Evolutionary conservation across 1,140 invertebrate genomes (phyloP), one percentile per base, ranked within the genome.

Genomic region (Coelopa frigida): DNA sequence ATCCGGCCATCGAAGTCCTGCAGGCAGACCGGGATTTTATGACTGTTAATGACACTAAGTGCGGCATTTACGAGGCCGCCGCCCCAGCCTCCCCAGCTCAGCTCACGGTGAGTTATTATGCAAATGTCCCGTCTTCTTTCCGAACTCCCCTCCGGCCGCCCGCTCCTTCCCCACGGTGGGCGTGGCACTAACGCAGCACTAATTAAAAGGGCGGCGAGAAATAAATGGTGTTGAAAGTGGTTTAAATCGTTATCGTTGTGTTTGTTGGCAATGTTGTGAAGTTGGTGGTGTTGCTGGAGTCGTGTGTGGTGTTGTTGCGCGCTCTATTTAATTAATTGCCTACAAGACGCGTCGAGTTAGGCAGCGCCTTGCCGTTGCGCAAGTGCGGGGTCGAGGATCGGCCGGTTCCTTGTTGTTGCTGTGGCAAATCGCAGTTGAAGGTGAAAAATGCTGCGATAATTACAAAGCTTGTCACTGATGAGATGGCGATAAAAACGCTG

Each of bases 381-480:
- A n/a, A n/a, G n/a, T n/a, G n/a, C n/a, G n/a, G n/a, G n/a, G n/a
- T n/a, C n/a, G n/a, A n/a, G n/a, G n/a, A n/a, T 29, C 27, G 27
- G 7, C n/a, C n/a, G 7, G 7, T 29, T 29, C n/a, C n/a, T 29
- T 29, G 27, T 7, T 29, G 27, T 29, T 29, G 27, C 27, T 8
- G 7, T 18, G 22, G 18, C 36, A 21, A 40, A 35, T 33, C 36
- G 36, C 33, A 40, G 17, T 43, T 32, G 32, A 31, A 36, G 29
- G 32, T 48, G 40, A 48, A 42, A 43, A 48, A 48, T 48, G 40
- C 23, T 27, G 29, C 44, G 46, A 48, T 48, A 48, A 48, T 48
- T 36, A 40, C 23, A 33, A 41, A 41, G 38, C 31, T 26, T 48
- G 46, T 48, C 21, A 23, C 46, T 41, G 45, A 41, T 41, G n/a